Percentiles rank a stretch among this genome's conserved stretches.
phyloP scores from a whole-genome alignment of 1,140 invertebrate genomes.

The Phenacoccus solenopsis region DNA sequence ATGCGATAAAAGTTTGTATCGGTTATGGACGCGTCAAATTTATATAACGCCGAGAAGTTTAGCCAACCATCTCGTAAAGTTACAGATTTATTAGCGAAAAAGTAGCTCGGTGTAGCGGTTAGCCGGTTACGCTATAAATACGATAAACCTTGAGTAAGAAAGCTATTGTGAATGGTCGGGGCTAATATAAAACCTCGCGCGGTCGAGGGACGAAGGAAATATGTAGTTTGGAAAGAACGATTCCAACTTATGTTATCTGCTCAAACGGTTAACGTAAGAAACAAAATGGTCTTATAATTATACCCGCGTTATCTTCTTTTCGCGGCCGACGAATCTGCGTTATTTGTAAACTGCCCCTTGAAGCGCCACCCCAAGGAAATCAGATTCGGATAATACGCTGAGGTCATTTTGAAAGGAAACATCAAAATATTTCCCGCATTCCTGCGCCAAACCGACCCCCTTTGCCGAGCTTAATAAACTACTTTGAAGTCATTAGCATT shows the following conservation, averaged over 20 bases:
- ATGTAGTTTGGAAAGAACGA: neutral
- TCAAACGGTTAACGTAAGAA: neutral
- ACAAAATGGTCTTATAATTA: neutral
- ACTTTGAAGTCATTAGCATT: slow-evolving; percentile 2
- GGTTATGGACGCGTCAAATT: too few species aligned
- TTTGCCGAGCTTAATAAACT: slow-evolving; percentile 4
- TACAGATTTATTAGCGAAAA: too few species aligned
- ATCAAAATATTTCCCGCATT: neutral
- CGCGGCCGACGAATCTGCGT: neutral
- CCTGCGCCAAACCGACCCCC: neutral
- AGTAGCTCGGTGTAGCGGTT: too few species aligned
- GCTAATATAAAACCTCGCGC: too few species aligned
- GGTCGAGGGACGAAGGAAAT: too few species aligned
- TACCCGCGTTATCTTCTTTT: neutral
- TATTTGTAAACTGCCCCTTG: neutral
- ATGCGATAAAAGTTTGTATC: too few species aligned
- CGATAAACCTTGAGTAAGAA: too few species aligned
- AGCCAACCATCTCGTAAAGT: too few species aligned
- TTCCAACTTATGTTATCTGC: neutral
- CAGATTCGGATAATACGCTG: neutral
- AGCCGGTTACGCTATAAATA: too few species aligned
- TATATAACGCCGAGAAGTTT: too few species aligned
- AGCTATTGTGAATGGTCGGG: too few species aligned
- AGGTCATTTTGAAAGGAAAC: slow-evolving; percentile 1
- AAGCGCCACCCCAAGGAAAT: neutral